Evolutionary conservation across 2,888 invertebrate species (phyloP).

Genomic region (Xestobium rufovillosum): DNA sequence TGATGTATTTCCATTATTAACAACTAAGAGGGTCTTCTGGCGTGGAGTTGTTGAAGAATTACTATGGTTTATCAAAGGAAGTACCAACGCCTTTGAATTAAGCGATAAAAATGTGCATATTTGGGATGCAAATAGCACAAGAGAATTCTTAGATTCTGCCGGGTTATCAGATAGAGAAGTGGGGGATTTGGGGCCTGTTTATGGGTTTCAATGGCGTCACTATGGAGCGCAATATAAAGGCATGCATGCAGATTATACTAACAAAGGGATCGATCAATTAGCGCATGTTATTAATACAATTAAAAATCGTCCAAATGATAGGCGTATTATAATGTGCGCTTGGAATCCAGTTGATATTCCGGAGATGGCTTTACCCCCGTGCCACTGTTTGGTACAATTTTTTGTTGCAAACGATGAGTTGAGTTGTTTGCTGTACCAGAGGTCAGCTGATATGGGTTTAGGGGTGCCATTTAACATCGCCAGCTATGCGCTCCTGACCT

Average conservation of each 20-base stretch:
- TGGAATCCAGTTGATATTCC: conserved; percentile 90
- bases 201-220: conserved; percentile 98
- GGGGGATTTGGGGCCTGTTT: conserved; percentile 94
- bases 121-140: conserved; percentile 94
- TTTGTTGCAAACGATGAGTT: conserved; percentile 78
- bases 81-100: conserved; percentile 79
- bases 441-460: conserved; percentile 95
- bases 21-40: conserved; percentile 92
- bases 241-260: conserved; percentile 71
- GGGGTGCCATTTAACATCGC: conserved; percentile 99
- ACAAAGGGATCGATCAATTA: conserved; percentile 84
- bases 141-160: conserved; percentile 77
- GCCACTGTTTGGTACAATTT: conserved; percentile 93
- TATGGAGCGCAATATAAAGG: conserved; percentile 85
- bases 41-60: conserved; percentile 87
- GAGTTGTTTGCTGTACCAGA: conserved; percentile 88
- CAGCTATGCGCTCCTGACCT: conserved; percentile 87
- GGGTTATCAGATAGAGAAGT: conserved; percentile 81
- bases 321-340: conserved; percentile 86
- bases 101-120: conserved; percentile 76
- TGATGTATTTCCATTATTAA: conserved; percentile 75
- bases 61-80: conserved; percentile 80
- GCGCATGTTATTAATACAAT: conserved; percentile 72
- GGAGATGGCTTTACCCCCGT: conserved; percentile 94
- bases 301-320: conserved; percentile 71